Conservation (phyloP, 2,888 invertebrate genomes). For the Epistrophe eligans region DNA sequence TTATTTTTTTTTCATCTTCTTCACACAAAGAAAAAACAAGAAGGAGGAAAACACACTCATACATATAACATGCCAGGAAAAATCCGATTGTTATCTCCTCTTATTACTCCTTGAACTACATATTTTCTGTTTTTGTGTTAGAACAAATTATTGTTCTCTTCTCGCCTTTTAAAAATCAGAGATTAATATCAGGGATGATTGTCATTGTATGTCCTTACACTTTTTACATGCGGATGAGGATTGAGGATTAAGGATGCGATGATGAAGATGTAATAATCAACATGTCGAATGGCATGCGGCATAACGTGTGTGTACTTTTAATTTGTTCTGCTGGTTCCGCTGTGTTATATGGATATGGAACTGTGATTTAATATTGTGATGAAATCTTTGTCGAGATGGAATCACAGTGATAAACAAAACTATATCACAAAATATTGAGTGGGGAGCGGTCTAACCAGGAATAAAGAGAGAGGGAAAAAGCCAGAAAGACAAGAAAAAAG, state of each 20-base stretch:
- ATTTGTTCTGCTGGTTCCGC: conserved; percentile 44
- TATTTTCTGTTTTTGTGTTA: conserved; percentile 31
- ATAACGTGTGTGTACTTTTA: conserved; percentile 67
- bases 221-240: conserved; percentile 9
- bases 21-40: neutral
- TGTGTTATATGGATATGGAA: conserved; percentile 26
- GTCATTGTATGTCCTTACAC: neutral
- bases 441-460: neutral
- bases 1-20: neutral
- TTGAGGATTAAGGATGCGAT: too few species aligned
- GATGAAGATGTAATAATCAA: conserved; percentile 56
- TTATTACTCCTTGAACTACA: conserved; percentile 22
- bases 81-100: conserved; percentile 42
- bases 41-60: neutral
- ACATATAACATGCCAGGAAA: neutral
- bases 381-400: conserved; percentile 30
- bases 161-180: neutral
- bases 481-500: conserved; percentile 15
- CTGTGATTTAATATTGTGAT: neutral
- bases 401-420: conserved; percentile 37
- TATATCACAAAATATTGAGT: neutral
- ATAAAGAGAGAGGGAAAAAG: neutral
- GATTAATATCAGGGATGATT: conserved; percentile 33
- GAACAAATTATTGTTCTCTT: conserved; percentile 39
- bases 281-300: conserved; percentile 41